These are phyloP conservation scores for Pteronotus mesoamericanus DNA, from an alignment of 2,797 vertebrate species.

Conservation along the genomic window DNA sequence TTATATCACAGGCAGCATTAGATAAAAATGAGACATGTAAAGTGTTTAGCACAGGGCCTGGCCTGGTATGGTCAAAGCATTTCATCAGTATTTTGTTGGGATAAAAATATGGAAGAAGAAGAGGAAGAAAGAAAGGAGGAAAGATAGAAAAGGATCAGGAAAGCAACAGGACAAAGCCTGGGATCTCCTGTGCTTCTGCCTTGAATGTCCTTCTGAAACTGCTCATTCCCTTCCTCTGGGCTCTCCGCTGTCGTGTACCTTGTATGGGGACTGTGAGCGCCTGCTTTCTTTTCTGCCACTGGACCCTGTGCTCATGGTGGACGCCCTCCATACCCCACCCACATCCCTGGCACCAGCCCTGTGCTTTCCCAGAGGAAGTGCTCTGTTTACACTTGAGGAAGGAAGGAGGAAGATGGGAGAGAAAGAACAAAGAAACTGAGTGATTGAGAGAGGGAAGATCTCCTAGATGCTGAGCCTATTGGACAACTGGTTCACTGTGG, in stretches of 20 bases:
- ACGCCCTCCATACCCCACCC: background rate
- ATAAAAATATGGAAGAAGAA: background rate
- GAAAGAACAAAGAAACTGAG: background rate
- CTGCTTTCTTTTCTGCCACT: background rate
- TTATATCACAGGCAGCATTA: background rate
- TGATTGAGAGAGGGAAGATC: background rate
- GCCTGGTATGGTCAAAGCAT: background rate
- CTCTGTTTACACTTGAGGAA: background rate
- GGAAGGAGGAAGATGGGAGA: background rate
- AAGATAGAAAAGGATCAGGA: background rate
- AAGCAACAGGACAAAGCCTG: rapidly evolving
- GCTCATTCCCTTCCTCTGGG: background rate
- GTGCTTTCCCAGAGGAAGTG: background rate
- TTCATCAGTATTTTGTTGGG: background rate
- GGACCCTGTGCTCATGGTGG: background rate
- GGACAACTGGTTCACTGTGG: background rate
- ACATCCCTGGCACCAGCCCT: background rate
- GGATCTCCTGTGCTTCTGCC: background rate
- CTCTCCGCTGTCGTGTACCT: background rate
- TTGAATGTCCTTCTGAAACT: background rate
- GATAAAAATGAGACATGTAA: background rate
- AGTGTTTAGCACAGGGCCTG: background rate
- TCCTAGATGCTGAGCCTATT: background rate
- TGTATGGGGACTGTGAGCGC: background rate
- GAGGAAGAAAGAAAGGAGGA: background rate